Percentiles rank a stretch among this genome's conserved stretches.
Conservation (phyloP, 2,888 invertebrate species). For the Cyclophora albipunctata region DNA sequence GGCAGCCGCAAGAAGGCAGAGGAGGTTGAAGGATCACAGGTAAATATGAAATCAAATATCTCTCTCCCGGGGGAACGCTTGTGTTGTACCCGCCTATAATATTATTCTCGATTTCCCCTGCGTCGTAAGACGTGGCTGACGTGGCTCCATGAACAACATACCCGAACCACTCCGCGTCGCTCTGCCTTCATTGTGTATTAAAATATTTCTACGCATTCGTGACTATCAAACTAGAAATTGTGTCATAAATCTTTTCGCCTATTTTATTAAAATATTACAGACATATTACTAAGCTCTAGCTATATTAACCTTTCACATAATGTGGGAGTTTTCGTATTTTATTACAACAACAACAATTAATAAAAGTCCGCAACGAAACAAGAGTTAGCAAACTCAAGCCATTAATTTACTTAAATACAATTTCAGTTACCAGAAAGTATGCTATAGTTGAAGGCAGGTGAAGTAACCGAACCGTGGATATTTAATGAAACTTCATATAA, state of each 20-base stretch:
- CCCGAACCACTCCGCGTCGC: slow-evolving; percentile 12
- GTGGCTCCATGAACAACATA: slow-evolving; percentile 16
- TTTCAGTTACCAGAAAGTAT: too few relatives aligned
- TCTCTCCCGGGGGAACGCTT: slow-evolving; percentile 28
- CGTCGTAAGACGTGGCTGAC: slow-evolving; percentile 15
- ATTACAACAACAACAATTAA: too few relatives aligned
- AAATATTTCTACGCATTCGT: slow-evolving; percentile 32
- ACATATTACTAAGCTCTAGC: too few relatives aligned
- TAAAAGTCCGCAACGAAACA: too few relatives aligned
- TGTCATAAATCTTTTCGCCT: slow-evolving; percentile 4
- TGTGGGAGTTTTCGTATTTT: too few relatives aligned
- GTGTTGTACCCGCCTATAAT: slow-evolving; percentile 7
- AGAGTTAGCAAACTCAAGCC: too few relatives aligned
- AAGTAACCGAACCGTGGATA: slow-evolving; percentile 2
- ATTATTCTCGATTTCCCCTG: slow-evolving; percentile 18
- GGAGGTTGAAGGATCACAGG: slow-evolving; percentile 43
- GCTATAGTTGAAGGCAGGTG: too few relatives aligned
- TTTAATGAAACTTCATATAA: slow-evolving; percentile 21
- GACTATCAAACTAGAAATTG: slow-evolving; percentile 21
- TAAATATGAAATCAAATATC: slow-evolving; percentile 53
- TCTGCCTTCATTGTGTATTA: slow-evolving; percentile 38
- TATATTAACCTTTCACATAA: too few relatives aligned
- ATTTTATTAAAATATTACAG: slow-evolving; percentile 2
- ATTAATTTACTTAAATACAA: too few relatives aligned
- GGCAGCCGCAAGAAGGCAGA: slow-evolving; percentile 18